Evolutionary conservation across 2,888 invertebrate species (phyloP).

Genomic region (Meghimatium bilineatum): DNA sequence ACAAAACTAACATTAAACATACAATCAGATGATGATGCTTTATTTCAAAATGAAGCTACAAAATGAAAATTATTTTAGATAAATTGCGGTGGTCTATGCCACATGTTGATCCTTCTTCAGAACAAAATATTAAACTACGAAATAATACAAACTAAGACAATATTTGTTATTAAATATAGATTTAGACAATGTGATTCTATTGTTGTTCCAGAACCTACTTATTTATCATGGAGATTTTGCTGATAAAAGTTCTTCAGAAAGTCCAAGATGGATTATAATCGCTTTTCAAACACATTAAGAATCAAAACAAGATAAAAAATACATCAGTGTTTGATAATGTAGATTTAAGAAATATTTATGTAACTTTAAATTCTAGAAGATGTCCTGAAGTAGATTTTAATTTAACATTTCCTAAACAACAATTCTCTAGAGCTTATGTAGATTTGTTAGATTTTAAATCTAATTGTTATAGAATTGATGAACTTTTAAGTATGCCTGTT

Average conservation of each 20-base stretch:
- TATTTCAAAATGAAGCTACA: background rate
- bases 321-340: conserved; percentile 28
- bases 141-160: background rate
- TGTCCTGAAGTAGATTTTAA: conserved; percentile 6
- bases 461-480: background rate
- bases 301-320: conserved; percentile 15
- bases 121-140: background rate
- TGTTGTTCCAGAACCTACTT: background rate
- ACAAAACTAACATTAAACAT: conserved; percentile 18
- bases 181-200: conserved; percentile 8
- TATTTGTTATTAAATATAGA: background rate
- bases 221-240: conserved; percentile 16
- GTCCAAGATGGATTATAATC: conserved; percentile 22
- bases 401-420: background rate
- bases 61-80: background rate
- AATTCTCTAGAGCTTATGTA: background rate
- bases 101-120: background rate
- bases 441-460: conserved; percentile 1
- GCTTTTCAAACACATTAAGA: conserved; percentile 27
- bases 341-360: conserved; percentile 5
- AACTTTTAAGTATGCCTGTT: background rate
- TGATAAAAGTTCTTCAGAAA: conserved; percentile 15
- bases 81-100: conserved; percentile 15
- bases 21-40: conserved; percentile 21
- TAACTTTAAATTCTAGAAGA: conserved; percentile 20